A percentile compares a stretch with the other conserved stretches of the same genome.
These are phyloP conservation scores for Myripristis murdjan DNA, from an alignment of 2,797 vertebrate genomes.

Conservation along the genomic window DNA sequence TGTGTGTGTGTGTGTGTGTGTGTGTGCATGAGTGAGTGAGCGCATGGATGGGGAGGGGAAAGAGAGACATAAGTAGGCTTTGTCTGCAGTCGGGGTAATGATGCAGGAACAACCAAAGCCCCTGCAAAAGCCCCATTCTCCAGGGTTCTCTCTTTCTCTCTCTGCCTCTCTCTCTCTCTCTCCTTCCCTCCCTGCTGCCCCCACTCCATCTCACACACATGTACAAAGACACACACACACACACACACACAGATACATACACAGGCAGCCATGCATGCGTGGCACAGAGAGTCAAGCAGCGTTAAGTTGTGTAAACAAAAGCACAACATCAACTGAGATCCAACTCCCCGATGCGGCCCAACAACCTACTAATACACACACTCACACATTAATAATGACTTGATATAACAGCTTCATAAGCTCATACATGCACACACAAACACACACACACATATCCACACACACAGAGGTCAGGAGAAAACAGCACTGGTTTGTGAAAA, in stretches of 20 bases:
- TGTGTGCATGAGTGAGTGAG: slow-evolving; percentile 69
- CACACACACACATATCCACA: slow-evolving; percentile 43
- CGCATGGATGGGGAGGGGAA: slow-evolving; percentile 55
- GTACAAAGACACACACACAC: too few species aligned
- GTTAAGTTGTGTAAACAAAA: slow-evolving; percentile 88
- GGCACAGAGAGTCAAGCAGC: slow-evolving; percentile 84
- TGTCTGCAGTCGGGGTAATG: slow-evolving; percentile 90
- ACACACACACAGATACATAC: slow-evolving; percentile 18
- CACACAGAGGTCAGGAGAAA: slow-evolving; percentile 22
- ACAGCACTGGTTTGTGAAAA: slow-evolving; percentile 11
- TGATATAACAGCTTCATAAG: slow-evolving; percentile 46
- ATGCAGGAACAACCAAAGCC: slow-evolving; percentile 89
- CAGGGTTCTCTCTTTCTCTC: slow-evolving; percentile 76
- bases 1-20: too few species aligned
- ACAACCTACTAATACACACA: slow-evolving; percentile 85
- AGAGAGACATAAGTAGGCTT: slow-evolving; percentile 77
- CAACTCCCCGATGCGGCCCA: slow-evolving; percentile 85
- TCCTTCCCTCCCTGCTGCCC: not conserved
- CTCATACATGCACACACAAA: too few species aligned
- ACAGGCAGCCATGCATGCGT: slow-evolving; percentile 59
- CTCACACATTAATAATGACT: slow-evolving; percentile 67
- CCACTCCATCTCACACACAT: slow-evolving; percentile 14
- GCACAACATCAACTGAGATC: slow-evolving; percentile 86
- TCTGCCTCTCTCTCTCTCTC: slow-evolving; percentile 23
- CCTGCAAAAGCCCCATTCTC: slow-evolving; percentile 86